Conservation (phyloP, 2,888 invertebrate genomes). For the Zaprionus obscuricornis region DNA sequence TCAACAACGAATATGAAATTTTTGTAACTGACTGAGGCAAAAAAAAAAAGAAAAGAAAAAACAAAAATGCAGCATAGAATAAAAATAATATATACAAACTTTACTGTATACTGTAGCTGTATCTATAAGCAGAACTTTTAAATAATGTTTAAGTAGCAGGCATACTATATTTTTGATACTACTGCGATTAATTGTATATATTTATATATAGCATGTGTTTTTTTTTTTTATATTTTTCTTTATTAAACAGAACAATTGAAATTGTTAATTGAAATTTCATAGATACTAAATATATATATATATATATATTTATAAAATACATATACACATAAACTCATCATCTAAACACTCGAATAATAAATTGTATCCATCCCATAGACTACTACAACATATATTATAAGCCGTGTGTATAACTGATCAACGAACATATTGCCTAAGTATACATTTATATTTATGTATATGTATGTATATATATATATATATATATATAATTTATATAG, state of each 20-base stretch:
- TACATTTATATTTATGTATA: conserved; percentile 8
- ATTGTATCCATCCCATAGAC: no score
- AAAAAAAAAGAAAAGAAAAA: no score
- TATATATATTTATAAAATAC: no score
- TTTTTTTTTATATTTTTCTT: no score
- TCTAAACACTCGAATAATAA: no score
- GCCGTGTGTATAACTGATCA: no score
- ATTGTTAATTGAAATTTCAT: conserved; percentile 40
- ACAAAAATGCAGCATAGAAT: no score
- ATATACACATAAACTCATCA: no score
- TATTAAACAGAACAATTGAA: conserved; percentile 49
- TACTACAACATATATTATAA: no score
- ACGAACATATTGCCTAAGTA: conserved; percentile 40
- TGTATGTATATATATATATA: no score
- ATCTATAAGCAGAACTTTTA: conserved; percentile 2
- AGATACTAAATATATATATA: conserved; percentile 11
- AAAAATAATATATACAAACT: conserved; percentile 1
- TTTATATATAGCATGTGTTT: conserved; percentile 8
- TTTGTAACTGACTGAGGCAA: conserved; percentile 52
- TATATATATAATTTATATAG: conserved; percentile 5
- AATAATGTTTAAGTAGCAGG: conserved; percentile 22
- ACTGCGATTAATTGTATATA: conserved; percentile 15
- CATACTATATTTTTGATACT: conserved; percentile 47
- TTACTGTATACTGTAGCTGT: conserved; percentile 6
- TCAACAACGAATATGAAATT: conserved; percentile 52